Percentiles rank a stretch among this genome's conserved stretches.
phyloP scores from a whole-genome alignment of 2,888 invertebrate genomes.

The Chrysotoxum bicinctum region DNA sequence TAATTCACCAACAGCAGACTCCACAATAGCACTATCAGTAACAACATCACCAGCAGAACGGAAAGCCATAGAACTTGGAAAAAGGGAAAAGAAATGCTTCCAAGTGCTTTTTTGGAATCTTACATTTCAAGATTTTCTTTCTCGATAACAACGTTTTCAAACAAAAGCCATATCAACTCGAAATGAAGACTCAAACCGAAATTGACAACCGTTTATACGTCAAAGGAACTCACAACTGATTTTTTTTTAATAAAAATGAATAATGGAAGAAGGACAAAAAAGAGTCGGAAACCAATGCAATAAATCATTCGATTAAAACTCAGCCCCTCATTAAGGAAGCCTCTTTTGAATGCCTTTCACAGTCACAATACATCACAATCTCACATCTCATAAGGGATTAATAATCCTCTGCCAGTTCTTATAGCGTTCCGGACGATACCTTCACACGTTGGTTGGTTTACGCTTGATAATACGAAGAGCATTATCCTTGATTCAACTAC shows the following conservation, averaged over 20 bases:
- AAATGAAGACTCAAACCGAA: background rate
- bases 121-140: background rate
- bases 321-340: constrained; percentile 12
- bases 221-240: background rate
- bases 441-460: constrained; percentile 7
- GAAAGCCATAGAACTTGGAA: no score
- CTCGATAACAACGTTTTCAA: background rate
- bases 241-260: background rate
- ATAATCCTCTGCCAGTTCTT: constrained; percentile 7
- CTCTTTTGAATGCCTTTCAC: constrained; percentile 38
- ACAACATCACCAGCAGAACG: no score
- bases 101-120: no score
- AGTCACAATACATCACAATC: constrained; percentile 31
- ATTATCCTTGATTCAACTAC: background rate
- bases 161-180: background rate
- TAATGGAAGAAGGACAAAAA: background rate
- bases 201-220: background rate
- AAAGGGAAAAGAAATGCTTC: no score
- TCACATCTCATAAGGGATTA: constrained; percentile 36
- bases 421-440: constrained; percentile 34
- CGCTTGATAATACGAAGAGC: background rate
- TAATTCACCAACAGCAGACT: no score
- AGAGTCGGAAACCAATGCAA: constrained; percentile 33
- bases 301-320: constrained; percentile 64
- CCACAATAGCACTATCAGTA: no score